Evolutionary conservation across 2,888 invertebrate genomes (phyloP).

Genomic region (Agrenia bidenticulata): DNA sequence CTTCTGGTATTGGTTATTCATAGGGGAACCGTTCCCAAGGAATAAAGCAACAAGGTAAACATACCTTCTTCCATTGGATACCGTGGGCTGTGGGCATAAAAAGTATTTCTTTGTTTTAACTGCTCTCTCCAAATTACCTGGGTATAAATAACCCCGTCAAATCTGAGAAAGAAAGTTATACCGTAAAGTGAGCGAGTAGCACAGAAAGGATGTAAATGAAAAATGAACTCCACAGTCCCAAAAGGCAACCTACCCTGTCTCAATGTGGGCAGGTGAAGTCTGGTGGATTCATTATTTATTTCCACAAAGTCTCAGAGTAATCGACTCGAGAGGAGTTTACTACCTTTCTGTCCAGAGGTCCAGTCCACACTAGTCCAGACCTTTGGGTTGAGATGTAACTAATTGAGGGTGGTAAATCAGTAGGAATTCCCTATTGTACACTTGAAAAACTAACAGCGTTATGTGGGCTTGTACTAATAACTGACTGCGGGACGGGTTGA

Average conservation of each 20-base stretch:
- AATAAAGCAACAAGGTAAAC: too few relatives aligned
- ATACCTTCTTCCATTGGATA: too few relatives aligned
- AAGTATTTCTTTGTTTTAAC: conserved; percentile 13
- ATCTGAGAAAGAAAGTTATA: conserved; percentile 10
- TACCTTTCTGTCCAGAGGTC: not conserved
- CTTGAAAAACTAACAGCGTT: conserved; percentile 22
- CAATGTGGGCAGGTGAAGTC: conserved; percentile 13
- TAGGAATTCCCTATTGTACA: conserved; percentile 19
- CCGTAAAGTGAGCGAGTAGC: conserved; percentile 11
- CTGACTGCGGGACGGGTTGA: conserved; percentile 14
- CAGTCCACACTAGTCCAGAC: conserved; percentile 2
- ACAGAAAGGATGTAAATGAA: conserved; percentile 10
- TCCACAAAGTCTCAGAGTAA: conserved; percentile 19
- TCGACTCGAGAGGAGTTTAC: conserved; percentile 19
- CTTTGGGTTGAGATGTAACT: conserved; percentile 30
- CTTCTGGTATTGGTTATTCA: too few relatives aligned
- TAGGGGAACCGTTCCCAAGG: too few relatives aligned
- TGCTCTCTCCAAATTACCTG: conserved; percentile 40
- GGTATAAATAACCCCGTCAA: conserved; percentile 43
- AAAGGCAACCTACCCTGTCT: conserved; percentile 5
- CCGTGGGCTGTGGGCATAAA: too few relatives aligned
- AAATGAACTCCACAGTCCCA: conserved; percentile 15
- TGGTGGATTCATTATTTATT: conserved; percentile 4
- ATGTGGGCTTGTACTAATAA: conserved; percentile 28
- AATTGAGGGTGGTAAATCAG: conserved; percentile 32